phyloP scores from a whole-genome alignment of 2,113 vertebrate species.

The Glaucomys volans region DNA sequence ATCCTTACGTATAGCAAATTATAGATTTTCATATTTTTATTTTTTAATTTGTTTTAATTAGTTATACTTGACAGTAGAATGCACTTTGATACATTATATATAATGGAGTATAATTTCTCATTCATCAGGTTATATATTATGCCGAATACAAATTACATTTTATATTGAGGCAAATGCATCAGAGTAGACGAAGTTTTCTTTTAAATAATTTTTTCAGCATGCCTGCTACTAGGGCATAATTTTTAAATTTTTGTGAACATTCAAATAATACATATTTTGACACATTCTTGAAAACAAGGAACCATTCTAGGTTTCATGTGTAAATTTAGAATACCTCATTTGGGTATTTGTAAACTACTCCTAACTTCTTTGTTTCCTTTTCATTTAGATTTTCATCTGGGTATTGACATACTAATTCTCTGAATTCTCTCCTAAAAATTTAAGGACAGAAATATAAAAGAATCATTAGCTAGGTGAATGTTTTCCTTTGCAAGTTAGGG shows the following conservation, averaged over 20 bases:
- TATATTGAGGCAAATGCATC: background rate
- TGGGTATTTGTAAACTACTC: background rate
- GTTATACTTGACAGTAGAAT: too few species aligned
- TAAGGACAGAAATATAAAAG: constrained; percentile 39
- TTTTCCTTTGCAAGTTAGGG: constrained; percentile 48
- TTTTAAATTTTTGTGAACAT: constrained; percentile 64
- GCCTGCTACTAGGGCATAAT: constrained; percentile 15
- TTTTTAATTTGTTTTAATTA: too few species aligned
- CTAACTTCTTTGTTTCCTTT: background rate
- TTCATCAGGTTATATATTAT: too few species aligned
- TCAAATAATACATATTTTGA: constrained; percentile 59
- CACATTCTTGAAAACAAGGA: constrained; percentile 55
- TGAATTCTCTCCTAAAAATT: constrained; percentile 45
- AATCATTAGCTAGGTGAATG: constrained; percentile 49
- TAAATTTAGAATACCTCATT: constrained; percentile 27
- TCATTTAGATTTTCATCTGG: constrained; percentile 22
- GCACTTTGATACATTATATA: too few species aligned
- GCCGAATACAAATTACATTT: constrained; percentile 34
- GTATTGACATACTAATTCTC: constrained; percentile 29
- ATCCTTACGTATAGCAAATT: constrained; percentile 36
- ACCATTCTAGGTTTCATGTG: constrained; percentile 30
- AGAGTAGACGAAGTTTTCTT: constrained; percentile 6
- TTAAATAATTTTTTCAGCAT: constrained; percentile 55
- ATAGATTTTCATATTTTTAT: background rate
- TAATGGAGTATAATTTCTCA: too few species aligned